A percentile compares a stretch with the other conserved stretches of the same genome.
Conservation (phyloP, 2,888 invertebrate genomes). For the Euplagia quadripunctaria region DNA sequence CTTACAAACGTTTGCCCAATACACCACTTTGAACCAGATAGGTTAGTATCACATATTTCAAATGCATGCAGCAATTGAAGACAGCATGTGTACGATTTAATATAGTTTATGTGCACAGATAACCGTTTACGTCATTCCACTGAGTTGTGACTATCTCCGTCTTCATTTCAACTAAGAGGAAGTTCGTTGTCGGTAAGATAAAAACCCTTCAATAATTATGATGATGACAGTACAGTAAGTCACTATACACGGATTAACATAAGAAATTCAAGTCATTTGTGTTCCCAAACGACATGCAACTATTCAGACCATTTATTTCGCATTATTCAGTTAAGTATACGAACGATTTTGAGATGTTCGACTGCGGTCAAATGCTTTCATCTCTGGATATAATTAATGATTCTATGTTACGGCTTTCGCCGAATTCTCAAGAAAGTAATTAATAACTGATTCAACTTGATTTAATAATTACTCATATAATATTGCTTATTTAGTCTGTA, state of each 20-base stretch:
- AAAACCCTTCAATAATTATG: not conserved
- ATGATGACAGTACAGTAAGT: not conserved
- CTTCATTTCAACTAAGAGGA: not conserved
- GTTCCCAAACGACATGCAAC: too few species aligned
- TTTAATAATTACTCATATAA: too few species aligned
- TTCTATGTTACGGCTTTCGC: too few species aligned
- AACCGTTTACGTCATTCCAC: constrained; percentile 16
- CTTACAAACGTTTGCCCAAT: not conserved
- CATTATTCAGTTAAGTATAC: too few species aligned
- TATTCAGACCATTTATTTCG: too few species aligned
- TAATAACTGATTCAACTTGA: too few species aligned
- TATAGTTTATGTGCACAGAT: constrained; percentile 24
- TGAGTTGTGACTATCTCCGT: constrained; percentile 4
- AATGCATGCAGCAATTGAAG: constrained; percentile 24
- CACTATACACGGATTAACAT: not conserved
- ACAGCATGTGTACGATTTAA: constrained; percentile 25
- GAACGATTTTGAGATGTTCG: too few species aligned
- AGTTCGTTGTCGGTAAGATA: not conserved
- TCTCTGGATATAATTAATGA: not conserved
- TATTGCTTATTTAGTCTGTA: too few species aligned
- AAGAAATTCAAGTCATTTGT: not conserved
- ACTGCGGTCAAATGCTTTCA: not conserved
- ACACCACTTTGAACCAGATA: constrained; percentile 6
- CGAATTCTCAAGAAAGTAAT: too few species aligned
- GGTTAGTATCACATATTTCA: constrained; percentile 23